Evolutionary conservation across 2,113 vertebrate genomes (phyloP).

Genomic region (Hydrochoerus hydrochaeris): DNA sequence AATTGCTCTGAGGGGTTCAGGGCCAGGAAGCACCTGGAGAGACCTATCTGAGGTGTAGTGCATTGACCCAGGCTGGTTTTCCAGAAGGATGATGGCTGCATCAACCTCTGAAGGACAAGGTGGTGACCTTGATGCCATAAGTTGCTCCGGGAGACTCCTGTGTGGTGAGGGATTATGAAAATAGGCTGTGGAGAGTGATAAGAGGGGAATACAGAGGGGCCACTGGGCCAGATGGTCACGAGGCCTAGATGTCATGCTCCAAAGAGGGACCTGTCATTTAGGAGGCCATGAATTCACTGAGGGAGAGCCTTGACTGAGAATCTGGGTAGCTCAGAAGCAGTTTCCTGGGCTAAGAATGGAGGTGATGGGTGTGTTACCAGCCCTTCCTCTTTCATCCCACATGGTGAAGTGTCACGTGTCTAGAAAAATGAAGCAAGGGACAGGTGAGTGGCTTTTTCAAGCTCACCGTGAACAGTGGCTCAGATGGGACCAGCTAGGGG

Average conservation of each 20-base stretch:
- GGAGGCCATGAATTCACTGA: not conserved
- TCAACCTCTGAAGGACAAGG: not conserved
- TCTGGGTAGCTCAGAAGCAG: not conserved
- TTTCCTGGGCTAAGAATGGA: not conserved
- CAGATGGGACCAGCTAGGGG: too few species aligned
- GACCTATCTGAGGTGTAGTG: accelerated
- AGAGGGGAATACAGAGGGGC: too few species aligned
- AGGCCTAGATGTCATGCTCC: not conserved
- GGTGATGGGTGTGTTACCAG: not conserved
- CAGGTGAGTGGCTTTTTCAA: not conserved
- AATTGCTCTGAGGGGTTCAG: too few species aligned
- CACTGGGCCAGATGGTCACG: accelerated
- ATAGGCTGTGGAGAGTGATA: accelerated
- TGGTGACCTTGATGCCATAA: accelerated
- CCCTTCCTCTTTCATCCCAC: not conserved
- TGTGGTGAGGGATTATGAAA: accelerated
- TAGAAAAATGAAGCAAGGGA: not conserved
- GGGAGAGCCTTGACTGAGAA: not conserved
- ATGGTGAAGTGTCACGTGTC: accelerated
- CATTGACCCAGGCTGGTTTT: not conserved
- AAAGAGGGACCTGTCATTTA: not conserved
- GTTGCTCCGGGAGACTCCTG: not conserved
- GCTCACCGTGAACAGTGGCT: too few species aligned
- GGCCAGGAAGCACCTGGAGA: not conserved
- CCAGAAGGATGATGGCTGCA: accelerated